A percentile compares a stretch with the other conserved stretches of the same genome.
Evolutionary conservation across 1,140 invertebrate genomes (phyloP).

Genomic region (Danaus plexippus): DNA sequence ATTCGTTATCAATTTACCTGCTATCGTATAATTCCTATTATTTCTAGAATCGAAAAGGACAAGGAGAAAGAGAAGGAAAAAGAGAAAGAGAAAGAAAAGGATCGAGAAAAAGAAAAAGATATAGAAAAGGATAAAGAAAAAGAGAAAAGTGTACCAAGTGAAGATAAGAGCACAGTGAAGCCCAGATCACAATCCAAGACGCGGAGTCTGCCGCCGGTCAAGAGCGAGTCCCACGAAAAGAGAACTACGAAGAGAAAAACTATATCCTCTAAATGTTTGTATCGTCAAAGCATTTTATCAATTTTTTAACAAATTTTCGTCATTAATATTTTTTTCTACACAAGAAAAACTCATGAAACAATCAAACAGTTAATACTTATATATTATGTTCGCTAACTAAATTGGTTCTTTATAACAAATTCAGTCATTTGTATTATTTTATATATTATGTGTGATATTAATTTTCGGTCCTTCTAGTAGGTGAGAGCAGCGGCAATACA

Average conservation of each 20-base stretch:
- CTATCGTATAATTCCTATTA: too few relatives aligned
- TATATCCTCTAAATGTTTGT: constrained; percentile 51
- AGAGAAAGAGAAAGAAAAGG: constrained; percentile 55
- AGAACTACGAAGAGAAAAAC: constrained; percentile 49
- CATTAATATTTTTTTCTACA: too few relatives aligned
- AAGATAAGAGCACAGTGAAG: constrained; percentile 49
- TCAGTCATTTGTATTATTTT: too few relatives aligned
- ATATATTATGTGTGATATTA: not conserved
- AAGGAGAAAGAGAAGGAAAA: constrained; percentile 1
- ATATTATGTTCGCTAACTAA: too few relatives aligned
- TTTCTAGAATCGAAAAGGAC: too few relatives aligned
- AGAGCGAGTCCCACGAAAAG: constrained; percentile 51
- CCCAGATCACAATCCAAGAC: constrained; percentile 57
- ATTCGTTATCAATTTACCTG: too few relatives aligned
- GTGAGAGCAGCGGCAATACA: constrained; percentile 38
- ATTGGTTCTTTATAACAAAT: too few relatives aligned
- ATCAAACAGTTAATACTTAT: too few relatives aligned
- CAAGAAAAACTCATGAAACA: too few relatives aligned
- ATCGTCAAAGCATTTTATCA: too few relatives aligned
- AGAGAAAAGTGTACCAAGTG: constrained; percentile 39
- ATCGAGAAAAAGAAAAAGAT: constrained; percentile 43
- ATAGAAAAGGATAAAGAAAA: constrained; percentile 45
- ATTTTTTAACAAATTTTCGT: too few relatives aligned
- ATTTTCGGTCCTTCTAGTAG: constrained; percentile 21
- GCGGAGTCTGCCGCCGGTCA: constrained; percentile 39